Percentiles rank a stretch among this genome's conserved stretches.
Evolutionary conservation across 2,888 invertebrate genomes (phyloP).

Genomic region (Caenorhabditis sulstoni): DNA sequence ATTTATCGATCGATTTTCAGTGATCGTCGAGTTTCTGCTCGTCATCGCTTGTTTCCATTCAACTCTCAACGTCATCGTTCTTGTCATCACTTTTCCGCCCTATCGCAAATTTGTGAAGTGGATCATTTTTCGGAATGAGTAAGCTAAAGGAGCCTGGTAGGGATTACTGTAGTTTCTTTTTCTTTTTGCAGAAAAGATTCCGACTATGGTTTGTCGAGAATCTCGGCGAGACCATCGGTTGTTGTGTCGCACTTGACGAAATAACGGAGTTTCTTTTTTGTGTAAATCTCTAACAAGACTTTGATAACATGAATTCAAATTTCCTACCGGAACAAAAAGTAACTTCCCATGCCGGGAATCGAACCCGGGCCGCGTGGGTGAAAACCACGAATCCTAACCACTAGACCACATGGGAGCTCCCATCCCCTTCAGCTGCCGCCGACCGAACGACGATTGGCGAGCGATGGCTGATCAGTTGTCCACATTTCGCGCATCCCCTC

Average conservation of each 20-base stretch:
- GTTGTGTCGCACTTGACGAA: background rate
- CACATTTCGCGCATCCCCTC: too few species aligned
- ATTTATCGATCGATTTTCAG: constrained; percentile 13
- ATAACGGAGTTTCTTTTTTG: too few species aligned
- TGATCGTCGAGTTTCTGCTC: constrained; percentile 27
- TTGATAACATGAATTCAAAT: too few species aligned
- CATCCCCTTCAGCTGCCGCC: too few species aligned
- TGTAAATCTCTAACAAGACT: too few species aligned
- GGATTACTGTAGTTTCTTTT: too few species aligned
- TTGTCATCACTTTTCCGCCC: constrained; percentile 27
- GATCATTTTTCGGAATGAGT: constrained; percentile 16
- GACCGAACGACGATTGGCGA: too few species aligned
- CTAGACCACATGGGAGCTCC: constrained; percentile 78
- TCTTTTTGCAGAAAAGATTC: too few species aligned
- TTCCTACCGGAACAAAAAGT: too few species aligned
- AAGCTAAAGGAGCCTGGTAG: background rate
- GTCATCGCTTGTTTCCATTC: constrained; percentile 36
- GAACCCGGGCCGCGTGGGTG: constrained; percentile 79
- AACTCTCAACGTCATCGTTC: constrained; percentile 19
- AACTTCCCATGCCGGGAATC: constrained; percentile 78
- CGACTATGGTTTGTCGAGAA: background rate
- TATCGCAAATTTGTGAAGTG: constrained; percentile 14
- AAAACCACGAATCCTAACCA: constrained; percentile 79
- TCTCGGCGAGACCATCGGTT: background rate
- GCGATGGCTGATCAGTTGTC: too few species aligned